These are phyloP conservation scores for Celastrina argiolus DNA, from an alignment of 2,888 invertebrate species.

Conservation along the genomic window DNA sequence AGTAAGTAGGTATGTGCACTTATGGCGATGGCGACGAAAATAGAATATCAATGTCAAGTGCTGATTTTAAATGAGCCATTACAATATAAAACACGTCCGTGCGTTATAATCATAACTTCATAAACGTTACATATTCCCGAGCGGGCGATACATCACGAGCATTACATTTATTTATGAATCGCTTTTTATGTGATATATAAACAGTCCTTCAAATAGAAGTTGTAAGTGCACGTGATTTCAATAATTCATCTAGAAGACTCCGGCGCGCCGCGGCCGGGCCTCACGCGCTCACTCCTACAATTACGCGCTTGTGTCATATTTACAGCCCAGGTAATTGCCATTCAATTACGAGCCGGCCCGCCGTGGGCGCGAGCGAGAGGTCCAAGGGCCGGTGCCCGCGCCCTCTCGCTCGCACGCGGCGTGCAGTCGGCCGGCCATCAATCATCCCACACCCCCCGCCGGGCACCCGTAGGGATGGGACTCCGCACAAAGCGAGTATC, in stretches of 20 bases:
- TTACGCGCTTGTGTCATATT: constrained; percentile 79
- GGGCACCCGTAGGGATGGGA: constrained; percentile 70
- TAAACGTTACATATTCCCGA: constrained; percentile 6
- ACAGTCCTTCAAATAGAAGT: constrained; percentile 18
- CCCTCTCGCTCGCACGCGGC: constrained; percentile 49
- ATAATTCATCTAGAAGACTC: constrained; percentile 66
- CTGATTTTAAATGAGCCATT: constrained; percentile 5
- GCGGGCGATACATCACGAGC: constrained; percentile 9
- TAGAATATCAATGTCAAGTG: neutral
- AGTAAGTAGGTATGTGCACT: neutral
- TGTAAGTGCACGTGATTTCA: constrained; percentile 51
- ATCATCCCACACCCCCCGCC: constrained; percentile 74
- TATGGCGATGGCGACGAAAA: neutral
- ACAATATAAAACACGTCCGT: constrained; percentile 6
- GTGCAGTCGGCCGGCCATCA: constrained; percentile 70
- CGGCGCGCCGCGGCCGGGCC: constrained; percentile 62
- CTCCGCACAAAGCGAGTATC: constrained; percentile 64
- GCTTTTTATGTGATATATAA: constrained; percentile 16
- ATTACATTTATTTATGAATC: constrained; percentile 22
- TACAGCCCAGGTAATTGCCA: constrained; percentile 79
- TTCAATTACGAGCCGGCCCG: constrained; percentile 73
- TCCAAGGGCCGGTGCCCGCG: constrained; percentile 35
- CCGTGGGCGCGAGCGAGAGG: constrained; percentile 54
- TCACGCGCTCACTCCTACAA: constrained; percentile 72
- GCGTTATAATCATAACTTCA: constrained; percentile 20